Conservation (phyloP, 2,888 invertebrate species). For the Caenorhabditis becei region DNA sequence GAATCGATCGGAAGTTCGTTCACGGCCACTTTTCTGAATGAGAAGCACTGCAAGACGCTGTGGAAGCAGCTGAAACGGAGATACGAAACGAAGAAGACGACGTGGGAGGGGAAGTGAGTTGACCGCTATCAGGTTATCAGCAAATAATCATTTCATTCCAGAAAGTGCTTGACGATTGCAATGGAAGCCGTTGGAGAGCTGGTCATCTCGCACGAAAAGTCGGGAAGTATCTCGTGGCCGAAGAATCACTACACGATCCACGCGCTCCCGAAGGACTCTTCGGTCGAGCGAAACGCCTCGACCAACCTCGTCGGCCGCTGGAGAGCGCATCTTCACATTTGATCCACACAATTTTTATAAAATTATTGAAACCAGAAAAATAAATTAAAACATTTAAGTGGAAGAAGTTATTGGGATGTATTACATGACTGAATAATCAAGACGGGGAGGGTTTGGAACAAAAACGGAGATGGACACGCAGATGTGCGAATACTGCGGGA, state of each 20-base stretch:
- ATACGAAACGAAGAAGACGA: not conserved
- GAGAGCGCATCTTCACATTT: not conserved
- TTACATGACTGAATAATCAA: not conserved
- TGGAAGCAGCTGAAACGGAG: not conserved
- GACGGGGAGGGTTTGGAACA: not conserved
- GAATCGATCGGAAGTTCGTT: not conserved
- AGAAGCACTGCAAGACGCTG: not conserved
- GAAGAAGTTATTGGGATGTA: conserved; percentile 3
- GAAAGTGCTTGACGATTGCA: not conserved
- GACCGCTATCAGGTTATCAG: too few species aligned
- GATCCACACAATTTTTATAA: not conserved
- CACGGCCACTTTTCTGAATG: not conserved
- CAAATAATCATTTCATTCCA: not conserved
- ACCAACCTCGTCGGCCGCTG: too few species aligned
- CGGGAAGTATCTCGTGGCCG: not conserved
- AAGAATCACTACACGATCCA: not conserved
- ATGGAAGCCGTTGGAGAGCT: not conserved
- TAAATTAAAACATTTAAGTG: conserved; percentile 12
- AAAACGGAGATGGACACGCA: conserved; percentile 1
- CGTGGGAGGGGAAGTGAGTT: conserved; percentile 6
- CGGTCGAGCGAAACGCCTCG: not conserved
- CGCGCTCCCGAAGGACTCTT: not conserved
- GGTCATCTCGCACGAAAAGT: not conserved
- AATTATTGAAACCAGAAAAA: conserved; percentile 1
- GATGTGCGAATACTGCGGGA: conserved; percentile 23